Base-by-base conservation (phyloP, 2,113 vertebrate species). In the Rhabdornis inornatus region DNA sequence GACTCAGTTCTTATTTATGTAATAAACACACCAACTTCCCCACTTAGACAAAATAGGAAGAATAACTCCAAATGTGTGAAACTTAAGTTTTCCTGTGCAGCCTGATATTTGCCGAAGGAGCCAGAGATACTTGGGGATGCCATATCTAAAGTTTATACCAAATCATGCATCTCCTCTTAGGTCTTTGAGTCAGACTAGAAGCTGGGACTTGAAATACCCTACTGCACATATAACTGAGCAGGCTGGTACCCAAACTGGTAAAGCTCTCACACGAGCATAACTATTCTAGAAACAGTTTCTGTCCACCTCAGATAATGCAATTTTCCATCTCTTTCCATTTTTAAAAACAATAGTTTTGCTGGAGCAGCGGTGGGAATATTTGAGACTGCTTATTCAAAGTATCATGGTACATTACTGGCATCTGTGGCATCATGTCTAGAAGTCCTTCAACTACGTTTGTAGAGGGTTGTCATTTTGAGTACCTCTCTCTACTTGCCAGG, bases 1-100 rank as follows among this genome's bases (percentile, higher is more conserved):
- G 61, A 93, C 37, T 95, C 79, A 37, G 15, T 30, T 56, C n/a
- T 92, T 85, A 82, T 56, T 84, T 94, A 16, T 71, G 79, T 61
- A 42, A 63, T 47, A 68, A 81, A 92, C 24, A 92, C 11, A 65
- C 5, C 0, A 1, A 57, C 31, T 77, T 90, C 47, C 33, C 10
- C 27, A 42, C 65, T 77, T 80, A 70, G 44, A 37, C 49, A 70
- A 56, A 88, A 91, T 6, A 80, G 61, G 52, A 90, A 76, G 20
- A 90, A 3, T 64, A 63, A 72, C 6, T 61, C 25, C 65, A 40
- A 74, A 56, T 20, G 12, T 35, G 28, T 76, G 57, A 93, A 92
- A 65, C 5, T 5, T 25, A 19, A 76, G 25, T 53, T 75, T 90
- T 18, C 4, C 31, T 59, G 1, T 5, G 21, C 45, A 57, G 9